Evolutionary conservation across 2,797 vertebrate species (phyloP).

Genomic region (Diglossa cyanea): DNA sequence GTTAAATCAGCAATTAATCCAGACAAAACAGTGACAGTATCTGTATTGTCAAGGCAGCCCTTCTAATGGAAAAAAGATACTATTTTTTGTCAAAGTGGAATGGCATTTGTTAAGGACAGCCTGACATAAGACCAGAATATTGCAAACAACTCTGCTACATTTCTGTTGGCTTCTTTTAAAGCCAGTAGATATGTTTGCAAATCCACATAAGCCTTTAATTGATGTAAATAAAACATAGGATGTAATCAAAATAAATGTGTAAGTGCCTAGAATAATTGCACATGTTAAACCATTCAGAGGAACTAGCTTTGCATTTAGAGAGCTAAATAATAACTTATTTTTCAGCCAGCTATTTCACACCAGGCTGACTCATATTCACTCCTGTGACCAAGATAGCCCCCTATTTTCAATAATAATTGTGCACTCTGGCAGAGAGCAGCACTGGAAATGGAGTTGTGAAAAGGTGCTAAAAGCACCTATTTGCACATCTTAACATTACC

Average conservation of each 20-base stretch:
- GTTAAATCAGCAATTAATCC: background rate
- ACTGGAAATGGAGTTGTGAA: background rate
- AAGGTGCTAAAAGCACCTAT: background rate
- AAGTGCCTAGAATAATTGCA: background rate
- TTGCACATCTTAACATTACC: background rate
- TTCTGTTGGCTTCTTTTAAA: background rate
- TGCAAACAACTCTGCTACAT: background rate
- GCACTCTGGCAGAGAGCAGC: background rate
- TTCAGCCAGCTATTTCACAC: background rate
- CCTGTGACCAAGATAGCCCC: background rate
- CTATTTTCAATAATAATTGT: background rate
- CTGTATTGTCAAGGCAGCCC: background rate
- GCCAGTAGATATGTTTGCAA: background rate
- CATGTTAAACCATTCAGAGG: background rate
- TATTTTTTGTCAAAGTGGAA: background rate
- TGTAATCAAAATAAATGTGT: background rate
- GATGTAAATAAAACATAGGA: background rate
- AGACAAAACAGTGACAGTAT: background rate
- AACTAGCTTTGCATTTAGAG: background rate
- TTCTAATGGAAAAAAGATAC: background rate
- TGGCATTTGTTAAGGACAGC: background rate
- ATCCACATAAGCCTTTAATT: background rate
- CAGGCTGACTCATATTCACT: background rate
- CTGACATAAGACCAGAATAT: background rate
- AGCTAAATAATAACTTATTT: background rate